These are phyloP conservation scores for Euwallacea fornicatus DNA, from an alignment of 1,140 invertebrate species.

Conservation along the genomic window DNA sequence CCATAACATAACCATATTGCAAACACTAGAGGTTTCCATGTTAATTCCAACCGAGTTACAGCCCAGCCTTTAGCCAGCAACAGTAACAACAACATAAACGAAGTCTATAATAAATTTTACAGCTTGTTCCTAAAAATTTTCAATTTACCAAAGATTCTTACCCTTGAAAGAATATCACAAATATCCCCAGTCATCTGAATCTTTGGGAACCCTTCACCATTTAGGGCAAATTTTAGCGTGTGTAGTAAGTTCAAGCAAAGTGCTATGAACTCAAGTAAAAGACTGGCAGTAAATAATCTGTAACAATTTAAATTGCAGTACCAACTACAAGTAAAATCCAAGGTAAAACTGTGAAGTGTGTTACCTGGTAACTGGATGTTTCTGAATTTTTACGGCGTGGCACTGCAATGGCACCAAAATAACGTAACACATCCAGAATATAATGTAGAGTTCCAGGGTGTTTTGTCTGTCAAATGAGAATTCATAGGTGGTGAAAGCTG, in stretches of 20 bases:
- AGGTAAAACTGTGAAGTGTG: not conserved
- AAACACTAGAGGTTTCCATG: constrained; percentile 83
- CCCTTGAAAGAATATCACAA: constrained; percentile 86
- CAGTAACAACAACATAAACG: constrained; percentile 92
- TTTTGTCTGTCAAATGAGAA: constrained; percentile 96
- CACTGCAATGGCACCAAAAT: constrained; percentile 86
- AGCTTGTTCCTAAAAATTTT: not conserved
- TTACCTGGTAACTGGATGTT: constrained; percentile 83
- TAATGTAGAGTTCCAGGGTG: constrained; percentile 86
- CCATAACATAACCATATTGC: constrained; percentile 91
- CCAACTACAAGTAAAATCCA: not conserved
- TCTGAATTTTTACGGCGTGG: constrained; percentile 81
- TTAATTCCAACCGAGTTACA: constrained; percentile 85
- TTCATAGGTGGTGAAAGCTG: constrained; percentile 86
- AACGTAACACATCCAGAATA: constrained; percentile 87
- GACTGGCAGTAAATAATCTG: constrained; percentile 78
- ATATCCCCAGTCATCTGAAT: constrained; percentile 86
- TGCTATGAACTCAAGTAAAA: constrained; percentile 82
- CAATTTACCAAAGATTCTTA: constrained; percentile 34
- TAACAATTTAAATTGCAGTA: not conserved
- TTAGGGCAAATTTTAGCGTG: constrained; percentile 83
- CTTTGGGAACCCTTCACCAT: constrained; percentile 82
- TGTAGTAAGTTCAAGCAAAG: constrained; percentile 87
- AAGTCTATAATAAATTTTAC: constrained; percentile 65
- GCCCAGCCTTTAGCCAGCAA: constrained; percentile 96